phyloP scores from a whole-genome alignment of 2,113 vertebrate genomes.

The Chionodraco myersi region DNA sequence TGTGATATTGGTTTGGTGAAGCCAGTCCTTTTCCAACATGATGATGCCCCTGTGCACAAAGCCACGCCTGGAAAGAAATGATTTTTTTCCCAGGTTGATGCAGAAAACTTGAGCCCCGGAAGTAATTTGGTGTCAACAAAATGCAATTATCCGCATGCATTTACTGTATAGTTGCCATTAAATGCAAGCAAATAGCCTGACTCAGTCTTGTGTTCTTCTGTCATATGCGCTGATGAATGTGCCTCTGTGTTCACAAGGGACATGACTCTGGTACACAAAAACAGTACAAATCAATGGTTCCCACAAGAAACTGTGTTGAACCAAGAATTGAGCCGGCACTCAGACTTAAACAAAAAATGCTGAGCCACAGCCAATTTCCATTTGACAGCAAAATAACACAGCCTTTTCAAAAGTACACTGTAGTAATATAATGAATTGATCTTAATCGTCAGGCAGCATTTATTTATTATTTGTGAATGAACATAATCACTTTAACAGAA shows the following conservation, averaged over 20 bases:
- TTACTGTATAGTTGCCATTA: slow-evolving; percentile 7
- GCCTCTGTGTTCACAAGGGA: slow-evolving; percentile 17
- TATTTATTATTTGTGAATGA: background rate
- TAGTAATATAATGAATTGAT: slow-evolving; percentile 20
- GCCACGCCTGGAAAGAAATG: background rate
- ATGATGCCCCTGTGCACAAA: background rate
- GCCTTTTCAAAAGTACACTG: slow-evolving; percentile 1
- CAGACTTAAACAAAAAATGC: slow-evolving; percentile 32
- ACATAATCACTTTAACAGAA: slow-evolving; percentile 7
- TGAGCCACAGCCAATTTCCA: slow-evolving; percentile 7
- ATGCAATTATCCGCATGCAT: background rate
- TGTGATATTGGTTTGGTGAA: background rate
- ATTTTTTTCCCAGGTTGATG: background rate
- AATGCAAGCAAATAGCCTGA: slow-evolving; percentile 32
- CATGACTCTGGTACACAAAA: slow-evolving; percentile 40
- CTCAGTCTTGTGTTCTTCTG: slow-evolving; percentile 24
- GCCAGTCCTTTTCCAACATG: background rate
- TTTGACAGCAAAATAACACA: slow-evolving; percentile 27
- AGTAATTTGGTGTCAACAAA: background rate
- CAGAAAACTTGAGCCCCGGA: background rate
- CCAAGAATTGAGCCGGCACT: slow-evolving; percentile 22
- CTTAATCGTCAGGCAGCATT: slow-evolving; percentile 20
- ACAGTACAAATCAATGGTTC: slow-evolving; percentile 50
- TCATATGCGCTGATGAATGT: slow-evolving; percentile 41
- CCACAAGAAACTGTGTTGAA: slow-evolving; percentile 31